These are phyloP conservation scores for Ferdinandea cuprea DNA, from an alignment of 2,888 invertebrate genomes.

Conservation along the genomic window DNA sequence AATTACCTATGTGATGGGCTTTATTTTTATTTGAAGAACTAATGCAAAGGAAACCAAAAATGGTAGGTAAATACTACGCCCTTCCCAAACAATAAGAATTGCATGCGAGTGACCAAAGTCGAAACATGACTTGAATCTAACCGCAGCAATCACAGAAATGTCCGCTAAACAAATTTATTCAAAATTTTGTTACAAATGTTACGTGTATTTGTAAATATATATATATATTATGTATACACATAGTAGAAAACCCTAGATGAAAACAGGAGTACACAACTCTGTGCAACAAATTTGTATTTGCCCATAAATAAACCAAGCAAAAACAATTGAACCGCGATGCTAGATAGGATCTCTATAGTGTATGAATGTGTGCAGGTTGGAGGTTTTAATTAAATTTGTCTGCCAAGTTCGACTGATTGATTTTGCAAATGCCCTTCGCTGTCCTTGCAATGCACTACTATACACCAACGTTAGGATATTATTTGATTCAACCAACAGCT, in stretches of 20 bases:
- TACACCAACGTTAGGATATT: constrained; percentile 14
- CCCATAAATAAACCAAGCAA: constrained; percentile 37
- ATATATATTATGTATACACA: no score
- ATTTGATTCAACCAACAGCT: constrained; percentile 36
- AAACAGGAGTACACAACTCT: constrained; percentile 5
- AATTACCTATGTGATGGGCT: background rate
- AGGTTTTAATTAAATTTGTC: constrained; percentile 74
- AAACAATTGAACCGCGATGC: background rate
- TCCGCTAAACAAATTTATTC: constrained; percentile 31
- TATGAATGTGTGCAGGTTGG: constrained; percentile 31
- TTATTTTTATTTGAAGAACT: background rate
- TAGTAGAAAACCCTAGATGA: no score
- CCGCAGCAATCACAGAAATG: background rate
- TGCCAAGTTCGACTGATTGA: constrained; percentile 67
- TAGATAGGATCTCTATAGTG: background rate
- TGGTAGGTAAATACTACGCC: background rate
- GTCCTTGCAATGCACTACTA: background rate
- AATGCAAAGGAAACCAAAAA: background rate
- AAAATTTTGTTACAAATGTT: constrained; percentile 18
- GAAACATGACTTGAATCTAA: background rate
- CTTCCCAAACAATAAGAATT: background rate
- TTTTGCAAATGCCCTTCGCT: constrained; percentile 55
- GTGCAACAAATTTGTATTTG: constrained; percentile 51
- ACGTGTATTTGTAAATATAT: no score
- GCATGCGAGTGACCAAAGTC: no score